A percentile compares a stretch with the other conserved stretches of the same genome.
Evolutionary conservation across 2,888 invertebrate genomes (phyloP).

Genomic region (Dasysyrphus tricinctus): DNA sequence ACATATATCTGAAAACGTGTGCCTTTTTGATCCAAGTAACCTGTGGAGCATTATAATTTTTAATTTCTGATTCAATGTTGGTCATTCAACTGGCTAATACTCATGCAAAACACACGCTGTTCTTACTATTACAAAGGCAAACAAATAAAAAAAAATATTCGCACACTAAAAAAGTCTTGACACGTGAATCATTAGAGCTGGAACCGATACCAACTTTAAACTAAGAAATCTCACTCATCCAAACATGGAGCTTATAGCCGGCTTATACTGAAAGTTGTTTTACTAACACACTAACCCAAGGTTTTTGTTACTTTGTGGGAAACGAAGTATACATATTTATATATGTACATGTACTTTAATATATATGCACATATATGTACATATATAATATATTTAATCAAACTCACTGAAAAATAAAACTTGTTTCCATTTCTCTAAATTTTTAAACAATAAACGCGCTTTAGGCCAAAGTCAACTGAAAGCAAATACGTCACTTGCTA

Average conservation of each 20-base stretch:
- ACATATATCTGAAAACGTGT: conserved; percentile 15
- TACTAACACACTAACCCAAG: conserved; percentile 68
- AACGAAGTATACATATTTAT: neutral
- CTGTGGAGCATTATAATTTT: conserved; percentile 17
- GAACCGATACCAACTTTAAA: conserved; percentile 40
- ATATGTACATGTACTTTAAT: no score
- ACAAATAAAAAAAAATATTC: neutral
- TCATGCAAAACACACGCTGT: neutral
- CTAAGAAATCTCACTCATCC: conserved; percentile 48
- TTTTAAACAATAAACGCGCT: conserved; percentile 43
- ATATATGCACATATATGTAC: neutral
- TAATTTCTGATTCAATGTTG: conserved; percentile 33
- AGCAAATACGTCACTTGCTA: conserved; percentile 49
- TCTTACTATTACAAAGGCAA: neutral
- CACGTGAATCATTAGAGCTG: conserved; percentile 40
- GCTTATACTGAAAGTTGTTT: conserved; percentile 61
- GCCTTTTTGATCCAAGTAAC: neutral
- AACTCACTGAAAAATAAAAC: conserved; percentile 35
- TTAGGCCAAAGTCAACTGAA: conserved; percentile 60
- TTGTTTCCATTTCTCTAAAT: conserved; percentile 17
- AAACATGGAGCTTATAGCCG: conserved; percentile 44
- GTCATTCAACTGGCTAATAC: conserved; percentile 61
- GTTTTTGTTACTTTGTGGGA: conserved; percentile 28
- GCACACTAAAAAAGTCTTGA: conserved; percentile 1
- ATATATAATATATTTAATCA: neutral